phyloP scores from a whole-genome alignment of 2,888 invertebrate genomes.

The Epiblema foenella region DNA sequence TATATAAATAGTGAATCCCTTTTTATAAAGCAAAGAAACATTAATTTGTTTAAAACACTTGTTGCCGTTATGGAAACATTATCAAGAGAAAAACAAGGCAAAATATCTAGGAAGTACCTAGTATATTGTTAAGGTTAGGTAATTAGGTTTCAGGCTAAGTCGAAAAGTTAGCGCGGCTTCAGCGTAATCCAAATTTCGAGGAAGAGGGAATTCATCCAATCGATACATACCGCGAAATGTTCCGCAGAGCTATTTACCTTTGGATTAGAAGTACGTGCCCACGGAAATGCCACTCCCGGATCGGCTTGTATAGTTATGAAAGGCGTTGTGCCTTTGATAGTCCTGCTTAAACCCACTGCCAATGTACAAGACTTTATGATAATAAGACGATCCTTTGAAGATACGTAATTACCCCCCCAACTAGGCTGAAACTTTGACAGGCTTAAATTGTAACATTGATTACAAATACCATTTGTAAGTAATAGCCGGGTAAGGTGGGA shows the following conservation, averaged over 20 bases:
- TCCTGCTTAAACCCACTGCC: too few relatives aligned
- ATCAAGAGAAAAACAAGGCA: not conserved
- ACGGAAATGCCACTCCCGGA: not conserved
- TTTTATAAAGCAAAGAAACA: not conserved
- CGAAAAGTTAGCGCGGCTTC: conserved; percentile 15
- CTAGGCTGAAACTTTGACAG: not conserved
- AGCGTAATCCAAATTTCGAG: conserved; percentile 8
- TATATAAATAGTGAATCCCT: too few relatives aligned
- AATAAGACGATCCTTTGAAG: not conserved
- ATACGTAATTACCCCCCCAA: not conserved
- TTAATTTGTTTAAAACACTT: not conserved
- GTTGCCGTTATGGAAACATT: not conserved
- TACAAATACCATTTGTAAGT: not conserved
- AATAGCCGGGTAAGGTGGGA: not conserved
- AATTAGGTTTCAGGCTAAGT: not conserved
- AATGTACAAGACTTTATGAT: too few relatives aligned
- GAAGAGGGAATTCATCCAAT: conserved; percentile 9
- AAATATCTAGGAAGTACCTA: not conserved
- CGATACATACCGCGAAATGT: conserved; percentile 18
- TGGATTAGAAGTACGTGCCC: not conserved
- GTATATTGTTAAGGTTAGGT: not conserved
- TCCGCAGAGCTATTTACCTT: conserved; percentile 5
- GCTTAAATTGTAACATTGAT: not conserved
- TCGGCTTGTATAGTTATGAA: too few relatives aligned
- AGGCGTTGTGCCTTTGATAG: too few relatives aligned